Evolutionary conservation across 30 jellyfish, hydroid and myxozoan genomes (phyloP).

Genomic region (Mastigias papua): DNA sequence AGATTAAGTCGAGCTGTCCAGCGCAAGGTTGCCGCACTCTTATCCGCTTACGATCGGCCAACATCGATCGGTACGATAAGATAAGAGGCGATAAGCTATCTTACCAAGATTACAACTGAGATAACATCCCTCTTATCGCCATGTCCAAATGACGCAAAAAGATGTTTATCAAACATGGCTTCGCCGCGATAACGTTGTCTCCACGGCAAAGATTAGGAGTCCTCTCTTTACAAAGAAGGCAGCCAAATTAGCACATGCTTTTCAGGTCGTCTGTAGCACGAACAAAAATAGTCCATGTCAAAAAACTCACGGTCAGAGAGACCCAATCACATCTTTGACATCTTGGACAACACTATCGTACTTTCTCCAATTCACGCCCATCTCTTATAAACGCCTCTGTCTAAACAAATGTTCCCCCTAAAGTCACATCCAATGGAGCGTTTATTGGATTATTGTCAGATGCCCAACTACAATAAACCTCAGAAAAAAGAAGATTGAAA

Average conservation of each 20-base stretch:
- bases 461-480: too few species aligned
- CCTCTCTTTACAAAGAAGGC: conserved; percentile 22
- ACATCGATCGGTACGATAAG: conserved; percentile 63
- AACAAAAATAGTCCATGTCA: neutral
- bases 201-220: conserved; percentile 30
- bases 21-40: conserved; percentile 53
- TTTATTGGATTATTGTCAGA: too few species aligned
- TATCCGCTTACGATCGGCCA: conserved; percentile 65
- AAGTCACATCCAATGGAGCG: too few species aligned
- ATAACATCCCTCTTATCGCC: conserved; percentile 51
- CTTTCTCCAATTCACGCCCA: too few species aligned
- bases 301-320: neutral
- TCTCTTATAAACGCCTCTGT: too few species aligned
- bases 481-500: too few species aligned
- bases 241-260: neutral
- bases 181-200: conserved; percentile 56
- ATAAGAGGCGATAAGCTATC: conserved; percentile 69
- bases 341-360: too few species aligned
- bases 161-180: conserved; percentile 54
- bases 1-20: conserved; percentile 24
- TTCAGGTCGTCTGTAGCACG: neutral
- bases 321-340: neutral
- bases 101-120: conserved; percentile 20
- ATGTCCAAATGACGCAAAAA: conserved; percentile 56
- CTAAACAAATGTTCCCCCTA: too few species aligned